These are phyloP conservation scores for Phoxinus dragarum DNA, from an alignment of 2,797 vertebrate genomes.

Conservation along the genomic window DNA sequence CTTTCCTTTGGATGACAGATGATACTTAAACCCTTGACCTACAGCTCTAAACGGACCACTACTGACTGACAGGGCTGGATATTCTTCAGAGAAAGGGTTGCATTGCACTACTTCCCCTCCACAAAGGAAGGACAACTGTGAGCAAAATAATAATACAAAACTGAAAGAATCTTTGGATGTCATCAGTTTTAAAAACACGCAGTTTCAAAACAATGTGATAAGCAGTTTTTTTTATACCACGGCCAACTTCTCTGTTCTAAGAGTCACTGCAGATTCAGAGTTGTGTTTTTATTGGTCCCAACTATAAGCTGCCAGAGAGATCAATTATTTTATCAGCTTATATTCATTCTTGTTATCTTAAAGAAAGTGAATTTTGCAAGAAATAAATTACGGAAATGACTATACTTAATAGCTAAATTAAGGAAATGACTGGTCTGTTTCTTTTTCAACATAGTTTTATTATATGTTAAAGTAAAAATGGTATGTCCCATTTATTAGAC, in stretches of 20 bases:
- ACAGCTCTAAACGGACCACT: conserved; percentile 65
- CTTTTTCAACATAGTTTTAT: neutral
- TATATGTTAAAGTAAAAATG: neutral
- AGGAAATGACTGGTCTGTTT: neutral
- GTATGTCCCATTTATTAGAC: neutral
- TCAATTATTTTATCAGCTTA: neutral
- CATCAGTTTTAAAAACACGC: conserved; percentile 33
- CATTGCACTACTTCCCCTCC: conserved; percentile 39
- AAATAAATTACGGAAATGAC: neutral
- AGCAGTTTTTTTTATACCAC: conserved; percentile 19
- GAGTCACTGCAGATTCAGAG: neutral
- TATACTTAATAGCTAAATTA: neutral
- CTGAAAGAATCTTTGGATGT: conserved; percentile 37
- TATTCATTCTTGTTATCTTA: neutral
- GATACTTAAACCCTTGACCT: conserved; percentile 80
- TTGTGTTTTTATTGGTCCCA: neutral
- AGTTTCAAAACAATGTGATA: conserved; percentile 33
- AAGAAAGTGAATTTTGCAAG: neutral
- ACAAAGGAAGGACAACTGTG: conserved; percentile 61
- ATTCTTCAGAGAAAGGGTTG: conserved; percentile 39
- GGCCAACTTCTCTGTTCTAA: conserved; percentile 11
- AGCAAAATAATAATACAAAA: conserved; percentile 51
- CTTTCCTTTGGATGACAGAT: conserved; percentile 78
- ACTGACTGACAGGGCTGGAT: conserved; percentile 71
- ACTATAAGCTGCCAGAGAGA: neutral